Base-by-base conservation (phyloP, 2,113 vertebrate genomes). In the Papio anubis region DNA sequence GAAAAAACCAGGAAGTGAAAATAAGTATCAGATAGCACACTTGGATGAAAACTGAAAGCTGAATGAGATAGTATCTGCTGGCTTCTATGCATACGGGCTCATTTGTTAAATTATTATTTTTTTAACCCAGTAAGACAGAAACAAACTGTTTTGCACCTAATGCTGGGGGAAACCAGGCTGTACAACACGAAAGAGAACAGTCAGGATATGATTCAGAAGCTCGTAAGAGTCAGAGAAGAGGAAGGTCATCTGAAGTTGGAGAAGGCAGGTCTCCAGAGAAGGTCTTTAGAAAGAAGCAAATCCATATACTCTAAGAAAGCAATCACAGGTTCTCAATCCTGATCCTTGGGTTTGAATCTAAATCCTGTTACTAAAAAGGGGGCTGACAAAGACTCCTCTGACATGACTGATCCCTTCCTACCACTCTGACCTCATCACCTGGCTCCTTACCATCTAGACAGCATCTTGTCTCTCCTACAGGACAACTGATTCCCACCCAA, bases 231-330 rank as follows among this genome's bases (percentile, higher is more conserved):
- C 88, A 84, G 97, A 93, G 80, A 75, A 94, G 90, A 61, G 91
- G 97, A 92, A 82, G 76, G 90, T 97, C 8, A 86, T 50, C 35
- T 93, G 96, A 95, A 94, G 97, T 43, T 93, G 85, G 94, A 96
- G 90, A 55, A 45, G 90, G 86, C 86, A 70, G 92, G 90, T 79
- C 95, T 96, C 96, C 96, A 43, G 94, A 93, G 92, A 94, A 70
- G 68, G 94, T 73, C 91, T 76, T 96, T 73, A 35, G 79, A 52
- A 94, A 43, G 27, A 76, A 48, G 14, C 40, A 40, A 48, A 27
- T 13, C 25, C 30, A 64, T 2, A 38, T 38, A 9, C 57, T 72
- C 14, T 20, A 17, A 66, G 76, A 82, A 94, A 83, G 27, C 7
- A 17, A 43, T 32, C 13, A 25, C 18, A 50, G 32, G 27, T 80